Evolutionary conservation across 2,888 invertebrate genomes (phyloP).

Genomic region (Xestobium rufovillosum): DNA sequence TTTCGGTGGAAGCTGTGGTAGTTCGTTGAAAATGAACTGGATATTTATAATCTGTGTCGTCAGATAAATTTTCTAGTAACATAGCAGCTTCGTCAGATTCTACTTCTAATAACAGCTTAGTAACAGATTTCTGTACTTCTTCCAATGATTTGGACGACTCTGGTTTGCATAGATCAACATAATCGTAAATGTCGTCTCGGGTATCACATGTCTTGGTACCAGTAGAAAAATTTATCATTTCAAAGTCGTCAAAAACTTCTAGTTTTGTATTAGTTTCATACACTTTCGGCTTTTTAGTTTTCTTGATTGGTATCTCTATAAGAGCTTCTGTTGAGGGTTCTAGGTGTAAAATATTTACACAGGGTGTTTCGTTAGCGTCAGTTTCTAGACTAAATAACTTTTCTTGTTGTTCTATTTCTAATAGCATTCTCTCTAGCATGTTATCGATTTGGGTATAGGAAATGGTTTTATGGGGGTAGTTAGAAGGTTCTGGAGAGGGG

Average conservation of each 20-base stretch:
- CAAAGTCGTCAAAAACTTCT: slow-evolving; percentile 4
- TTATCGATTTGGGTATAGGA: slow-evolving; percentile 41
- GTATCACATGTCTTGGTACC: slow-evolving; percentile 2
- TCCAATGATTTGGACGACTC: slow-evolving; percentile 14
- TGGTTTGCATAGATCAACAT: too few species aligned
- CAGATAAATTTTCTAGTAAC: background rate
- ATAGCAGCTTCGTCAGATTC: slow-evolving; percentile 23
- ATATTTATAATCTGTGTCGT: slow-evolving; percentile 14
- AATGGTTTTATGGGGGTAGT: slow-evolving; percentile 24
- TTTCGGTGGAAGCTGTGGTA: slow-evolving; percentile 33
- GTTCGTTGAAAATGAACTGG: slow-evolving; percentile 25
- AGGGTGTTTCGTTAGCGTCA: slow-evolving; percentile 31
- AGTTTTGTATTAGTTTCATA: slow-evolving; percentile 32
- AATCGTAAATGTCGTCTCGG: too few species aligned
- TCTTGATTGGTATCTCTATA: slow-evolving; percentile 41
- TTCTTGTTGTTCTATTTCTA: slow-evolving; percentile 41
- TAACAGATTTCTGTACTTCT: slow-evolving; percentile 24
- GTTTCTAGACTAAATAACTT: slow-evolving; percentile 35
- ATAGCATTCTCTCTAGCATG: slow-evolving; percentile 41
- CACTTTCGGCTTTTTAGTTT: slow-evolving; percentile 29
- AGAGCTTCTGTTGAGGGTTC: slow-evolving; percentile 39
- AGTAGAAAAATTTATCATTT: slow-evolving; percentile 1
- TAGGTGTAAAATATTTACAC: slow-evolving; percentile 37
- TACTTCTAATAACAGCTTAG: slow-evolving; percentile 26
- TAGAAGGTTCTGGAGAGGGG: slow-evolving; percentile 11